A percentile compares a stretch with the other conserved stretches of the same genome.
Evolutionary conservation across 2,888 invertebrate species (phyloP).

Genomic region (Conistra vaccinii): DNA sequence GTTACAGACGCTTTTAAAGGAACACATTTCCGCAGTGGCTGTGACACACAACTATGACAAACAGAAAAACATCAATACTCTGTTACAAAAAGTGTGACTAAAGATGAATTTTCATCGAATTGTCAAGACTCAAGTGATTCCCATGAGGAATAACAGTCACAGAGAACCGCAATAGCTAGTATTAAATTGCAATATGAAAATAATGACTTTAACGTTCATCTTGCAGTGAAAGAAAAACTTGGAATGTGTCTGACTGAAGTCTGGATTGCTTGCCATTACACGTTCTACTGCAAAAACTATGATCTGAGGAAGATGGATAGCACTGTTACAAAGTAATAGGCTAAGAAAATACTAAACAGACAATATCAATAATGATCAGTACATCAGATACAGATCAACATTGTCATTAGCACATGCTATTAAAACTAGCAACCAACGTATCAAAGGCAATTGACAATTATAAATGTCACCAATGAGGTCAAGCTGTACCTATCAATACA

Average conservation of each 20-base stretch:
- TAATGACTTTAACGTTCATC: constrained; percentile 24
- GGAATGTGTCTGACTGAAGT: constrained; percentile 30
- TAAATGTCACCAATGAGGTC: constrained; percentile 80
- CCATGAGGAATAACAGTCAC: constrained; percentile 37
- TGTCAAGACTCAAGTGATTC: constrained; percentile 4
- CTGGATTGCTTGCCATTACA: constrained; percentile 31
- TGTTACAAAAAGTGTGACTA: constrained; percentile 6
- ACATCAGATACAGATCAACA: constrained; percentile 30
- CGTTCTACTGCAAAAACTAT: constrained; percentile 32
- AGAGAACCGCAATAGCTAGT: constrained; percentile 13
- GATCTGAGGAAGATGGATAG: constrained; percentile 22
- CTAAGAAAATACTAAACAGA: not conserved
- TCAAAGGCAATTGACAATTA: constrained; percentile 74
- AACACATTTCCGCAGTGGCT: not conserved
- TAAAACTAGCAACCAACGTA: constrained; percentile 59
- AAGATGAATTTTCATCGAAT: constrained; percentile 11
- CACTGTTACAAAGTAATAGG: not conserved
- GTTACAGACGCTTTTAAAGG: not conserved
- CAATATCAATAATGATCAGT: not conserved
- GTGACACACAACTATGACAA: constrained; percentile 1
- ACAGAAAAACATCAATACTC: not conserved
- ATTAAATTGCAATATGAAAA: constrained; percentile 45
- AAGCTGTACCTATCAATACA: constrained; percentile 82
- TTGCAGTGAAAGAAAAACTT: constrained; percentile 31
- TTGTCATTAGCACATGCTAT: constrained; percentile 49